These are phyloP conservation scores for Drosophila ogumai DNA, from an alignment of 1,140 invertebrate genomes.

Conservation along the genomic window DNA sequence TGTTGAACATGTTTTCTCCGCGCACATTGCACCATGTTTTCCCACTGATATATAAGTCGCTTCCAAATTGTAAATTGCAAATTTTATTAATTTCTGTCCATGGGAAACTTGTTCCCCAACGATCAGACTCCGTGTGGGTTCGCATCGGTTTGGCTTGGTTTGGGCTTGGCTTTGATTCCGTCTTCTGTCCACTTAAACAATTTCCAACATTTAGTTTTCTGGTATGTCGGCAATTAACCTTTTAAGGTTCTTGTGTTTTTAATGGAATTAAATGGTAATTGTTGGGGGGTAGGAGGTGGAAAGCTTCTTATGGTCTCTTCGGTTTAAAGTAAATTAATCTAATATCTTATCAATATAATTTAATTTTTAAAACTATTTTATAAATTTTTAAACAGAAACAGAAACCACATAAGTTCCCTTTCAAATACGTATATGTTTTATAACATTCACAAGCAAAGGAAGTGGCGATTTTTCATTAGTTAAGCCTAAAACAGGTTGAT, in stretches of 20 bases:
- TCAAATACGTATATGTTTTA: not conserved
- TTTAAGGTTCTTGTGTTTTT: conserved; percentile 39
- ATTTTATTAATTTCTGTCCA: conserved; percentile 73
- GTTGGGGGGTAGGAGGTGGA: not conserved
- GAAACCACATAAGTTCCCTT: not conserved
- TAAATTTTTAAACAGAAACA: not conserved
- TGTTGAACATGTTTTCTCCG: conserved; percentile 75
- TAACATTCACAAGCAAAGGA: conserved; percentile 20
- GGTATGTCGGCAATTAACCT: conserved; percentile 50
- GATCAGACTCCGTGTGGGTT: conserved; percentile 34
- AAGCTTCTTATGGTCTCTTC: too few relatives aligned
- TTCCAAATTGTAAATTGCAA: conserved; percentile 74
- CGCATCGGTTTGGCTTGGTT: conserved; percentile 8
- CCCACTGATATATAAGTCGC: conserved; percentile 57
- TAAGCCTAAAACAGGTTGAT: conserved; percentile 40
- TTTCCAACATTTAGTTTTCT: conserved; percentile 31
- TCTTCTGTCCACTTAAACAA: conserved; percentile 5
- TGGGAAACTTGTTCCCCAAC: conserved; percentile 55
- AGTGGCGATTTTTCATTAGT: conserved; percentile 62
- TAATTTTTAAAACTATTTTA: not conserved
- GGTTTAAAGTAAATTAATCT: not conserved
- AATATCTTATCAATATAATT: not conserved
- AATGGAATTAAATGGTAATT: conserved; percentile 7
- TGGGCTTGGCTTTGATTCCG: conserved; percentile 21
- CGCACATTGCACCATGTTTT: conserved; percentile 55